Conservation (phyloP, 2,888 invertebrate species). For the Drosophila melanosoma region DNA sequence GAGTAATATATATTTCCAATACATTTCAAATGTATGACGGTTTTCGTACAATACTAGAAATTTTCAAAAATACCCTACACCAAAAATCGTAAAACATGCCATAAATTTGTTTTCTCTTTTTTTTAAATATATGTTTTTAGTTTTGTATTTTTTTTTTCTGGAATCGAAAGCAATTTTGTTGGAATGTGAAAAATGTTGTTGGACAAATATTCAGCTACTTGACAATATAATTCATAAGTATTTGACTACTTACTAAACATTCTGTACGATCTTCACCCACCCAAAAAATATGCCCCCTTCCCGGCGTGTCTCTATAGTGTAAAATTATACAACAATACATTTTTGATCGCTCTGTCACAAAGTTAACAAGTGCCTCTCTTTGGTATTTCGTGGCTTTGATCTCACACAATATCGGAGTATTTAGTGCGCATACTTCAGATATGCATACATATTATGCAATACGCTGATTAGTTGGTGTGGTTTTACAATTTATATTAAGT, state of each 20-base stretch:
- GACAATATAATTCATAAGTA: conserved; percentile 38
- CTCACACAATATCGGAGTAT: conserved; percentile 40
- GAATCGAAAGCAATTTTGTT: conserved; percentile 21
- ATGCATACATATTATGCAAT: conserved; percentile 41
- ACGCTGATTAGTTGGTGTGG: conserved; percentile 47
- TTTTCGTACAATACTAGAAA: conserved; percentile 36
- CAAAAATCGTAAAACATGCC: conserved; percentile 39
- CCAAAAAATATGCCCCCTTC: not conserved
- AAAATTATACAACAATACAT: conserved; percentile 61
- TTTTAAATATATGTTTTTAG: conserved; percentile 10
- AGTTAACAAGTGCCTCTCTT: conserved; percentile 64
- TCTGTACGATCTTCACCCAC: conserved; percentile 31
- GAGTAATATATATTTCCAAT: conserved; percentile 45
- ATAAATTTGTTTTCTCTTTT: not conserved
- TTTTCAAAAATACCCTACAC: conserved; percentile 53
- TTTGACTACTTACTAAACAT: conserved; percentile 41
- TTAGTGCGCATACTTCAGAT: conserved; percentile 41
- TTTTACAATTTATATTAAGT: conserved; percentile 43
- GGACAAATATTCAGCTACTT: conserved; percentile 55
- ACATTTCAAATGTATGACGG: conserved; percentile 70
- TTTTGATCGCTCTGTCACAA: conserved; percentile 52
- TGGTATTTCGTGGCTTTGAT: conserved; percentile 37
- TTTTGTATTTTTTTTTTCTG: conserved; percentile 6
- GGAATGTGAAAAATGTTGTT: conserved; percentile 36
- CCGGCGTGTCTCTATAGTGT: conserved; percentile 20